A percentile compares a stretch with the other conserved stretches of the same genome.
Conservation (phyloP, 2,797 vertebrate genomes). For the Agapornis canus region DNA sequence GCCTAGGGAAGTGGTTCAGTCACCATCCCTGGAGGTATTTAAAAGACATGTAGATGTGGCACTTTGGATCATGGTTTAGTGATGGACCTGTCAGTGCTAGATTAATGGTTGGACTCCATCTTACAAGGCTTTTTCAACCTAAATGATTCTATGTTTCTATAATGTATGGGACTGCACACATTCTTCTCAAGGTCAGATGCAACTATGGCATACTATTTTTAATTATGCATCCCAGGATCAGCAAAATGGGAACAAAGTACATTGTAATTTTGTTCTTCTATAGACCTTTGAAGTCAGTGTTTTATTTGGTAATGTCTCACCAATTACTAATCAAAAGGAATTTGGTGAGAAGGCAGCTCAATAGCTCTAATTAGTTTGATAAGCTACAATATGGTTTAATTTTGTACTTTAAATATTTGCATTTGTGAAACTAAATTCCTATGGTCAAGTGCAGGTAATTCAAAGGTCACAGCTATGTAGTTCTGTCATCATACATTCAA, state of each 20-base stretch:
- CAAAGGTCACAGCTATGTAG: neutral
- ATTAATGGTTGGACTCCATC: neutral
- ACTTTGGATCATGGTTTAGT: neutral
- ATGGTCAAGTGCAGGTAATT: neutral
- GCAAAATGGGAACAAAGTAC: neutral
- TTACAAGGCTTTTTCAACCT: neutral
- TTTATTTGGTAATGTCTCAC: neutral
- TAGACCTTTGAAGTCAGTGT: neutral
- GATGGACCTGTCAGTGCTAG: neutral
- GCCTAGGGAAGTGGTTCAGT: neutral
- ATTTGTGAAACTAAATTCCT: conserved; percentile 40
- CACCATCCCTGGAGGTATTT: neutral
- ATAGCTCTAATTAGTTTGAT: neutral
- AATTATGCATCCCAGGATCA: neutral
- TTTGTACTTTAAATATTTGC: conserved; percentile 43
- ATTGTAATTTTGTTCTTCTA: neutral
- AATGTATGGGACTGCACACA: neutral
- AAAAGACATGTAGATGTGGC: neutral
- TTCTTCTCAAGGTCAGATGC: neutral
- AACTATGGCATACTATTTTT: neutral
- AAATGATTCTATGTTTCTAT: neutral
- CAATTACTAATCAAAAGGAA: neutral
- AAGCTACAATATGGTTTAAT: neutral
- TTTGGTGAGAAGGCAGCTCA: neutral
- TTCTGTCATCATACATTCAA: neutral